Conservation (phyloP, 2,113 vertebrate species). For the Tupaia chinensis region DNA sequence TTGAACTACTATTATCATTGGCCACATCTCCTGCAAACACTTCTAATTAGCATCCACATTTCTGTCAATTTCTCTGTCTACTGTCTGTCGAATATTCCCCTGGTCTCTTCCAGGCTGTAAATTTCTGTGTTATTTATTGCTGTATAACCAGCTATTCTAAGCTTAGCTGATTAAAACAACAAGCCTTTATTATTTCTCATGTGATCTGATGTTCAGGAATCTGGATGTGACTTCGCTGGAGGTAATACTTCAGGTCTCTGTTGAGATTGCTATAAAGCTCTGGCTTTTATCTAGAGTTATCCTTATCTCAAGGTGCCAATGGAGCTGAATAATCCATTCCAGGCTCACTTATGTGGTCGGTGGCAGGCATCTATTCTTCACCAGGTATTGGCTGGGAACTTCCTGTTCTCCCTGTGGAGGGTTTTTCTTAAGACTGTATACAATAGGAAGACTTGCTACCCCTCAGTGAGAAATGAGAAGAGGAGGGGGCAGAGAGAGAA, state of each 20-base stretch:
- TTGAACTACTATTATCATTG: background rate
- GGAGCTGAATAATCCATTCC: background rate
- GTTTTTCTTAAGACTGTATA: background rate
- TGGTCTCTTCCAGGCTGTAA: background rate
- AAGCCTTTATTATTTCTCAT: background rate
- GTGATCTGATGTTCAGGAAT: background rate
- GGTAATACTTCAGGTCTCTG: background rate
- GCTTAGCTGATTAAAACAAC: background rate
- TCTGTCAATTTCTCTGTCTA: background rate
- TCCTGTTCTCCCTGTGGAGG: background rate
- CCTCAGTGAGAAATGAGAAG: background rate
- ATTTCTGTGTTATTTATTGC: background rate
- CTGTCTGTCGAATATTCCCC: background rate
- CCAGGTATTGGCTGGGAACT: background rate
- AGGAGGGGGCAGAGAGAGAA: background rate
- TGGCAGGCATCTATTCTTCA: background rate
- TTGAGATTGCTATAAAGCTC: background rate
- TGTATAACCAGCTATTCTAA: background rate
- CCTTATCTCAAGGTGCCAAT: background rate
- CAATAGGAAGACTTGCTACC: background rate
- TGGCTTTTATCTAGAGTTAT: background rate
- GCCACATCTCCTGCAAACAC: background rate
- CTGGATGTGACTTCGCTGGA: background rate
- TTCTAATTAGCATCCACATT: background rate
- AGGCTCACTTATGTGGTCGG: background rate